These are phyloP conservation scores for Linepithema humile DNA, from an alignment of 1,140 invertebrate genomes.

Conservation along the genomic window DNA sequence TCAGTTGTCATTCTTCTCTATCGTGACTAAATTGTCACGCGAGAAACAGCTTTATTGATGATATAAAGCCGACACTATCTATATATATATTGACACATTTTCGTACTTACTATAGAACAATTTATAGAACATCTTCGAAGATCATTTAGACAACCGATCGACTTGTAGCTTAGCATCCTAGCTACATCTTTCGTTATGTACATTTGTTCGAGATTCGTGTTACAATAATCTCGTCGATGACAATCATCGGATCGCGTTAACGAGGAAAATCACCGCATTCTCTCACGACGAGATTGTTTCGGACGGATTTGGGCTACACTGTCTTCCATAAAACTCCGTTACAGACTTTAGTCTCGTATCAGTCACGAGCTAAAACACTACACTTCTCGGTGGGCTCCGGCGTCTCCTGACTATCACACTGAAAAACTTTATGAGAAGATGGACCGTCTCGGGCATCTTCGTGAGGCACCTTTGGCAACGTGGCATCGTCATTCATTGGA, in stretches of 20 bases:
- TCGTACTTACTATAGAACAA: neutral
- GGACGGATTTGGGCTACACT: conserved; percentile 82
- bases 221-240: conserved; percentile 47
- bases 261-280: conserved; percentile 37
- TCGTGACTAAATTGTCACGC: neutral
- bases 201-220: conserved; percentile 68
- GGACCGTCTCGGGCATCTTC: conserved; percentile 47
- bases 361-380: conserved; percentile 71
- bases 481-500: conserved; percentile 56
- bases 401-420: conserved; percentile 68
- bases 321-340: conserved; percentile 68
- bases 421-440: conserved; percentile 69
- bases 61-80: conserved; percentile 16
- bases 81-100: conserved; percentile 25
- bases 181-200: conserved; percentile 60
- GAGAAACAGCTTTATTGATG: conserved; percentile 19
- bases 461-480: conserved; percentile 69
- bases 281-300: conserved; percentile 77
- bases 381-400: conserved; percentile 72
- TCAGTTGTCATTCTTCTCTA: neutral
- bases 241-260: conserved; percentile 19
- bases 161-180: conserved; percentile 53
- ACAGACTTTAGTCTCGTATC: conserved; percentile 64
- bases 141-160: conserved; percentile 59
- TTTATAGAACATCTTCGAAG: conserved; percentile 16